A percentile compares a stretch with the other conserved stretches of the same genome.
Conservation (phyloP, 2,113 vertebrate genomes). For the Ageneiosus marmoratus region DNA sequence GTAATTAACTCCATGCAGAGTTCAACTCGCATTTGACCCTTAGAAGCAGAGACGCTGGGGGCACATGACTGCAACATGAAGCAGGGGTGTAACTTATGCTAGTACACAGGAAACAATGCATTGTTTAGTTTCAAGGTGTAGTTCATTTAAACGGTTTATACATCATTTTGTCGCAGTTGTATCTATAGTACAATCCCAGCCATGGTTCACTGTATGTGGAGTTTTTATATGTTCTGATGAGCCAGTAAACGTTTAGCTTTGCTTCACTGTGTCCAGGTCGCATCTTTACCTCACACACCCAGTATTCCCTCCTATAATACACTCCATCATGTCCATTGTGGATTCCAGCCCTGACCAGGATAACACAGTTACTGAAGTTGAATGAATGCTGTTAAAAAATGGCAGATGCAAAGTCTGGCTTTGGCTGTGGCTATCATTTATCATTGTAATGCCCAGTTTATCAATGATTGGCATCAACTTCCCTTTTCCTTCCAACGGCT, state of each 20-base stretch:
- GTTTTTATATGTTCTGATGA: not conserved
- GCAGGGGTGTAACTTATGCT: not conserved
- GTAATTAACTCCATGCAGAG: constrained; percentile 32
- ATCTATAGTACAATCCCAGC: not conserved
- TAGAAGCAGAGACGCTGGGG: not conserved
- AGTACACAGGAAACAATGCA: not conserved
- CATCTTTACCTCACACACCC: too few relatives aligned
- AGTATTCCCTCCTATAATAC: too few relatives aligned
- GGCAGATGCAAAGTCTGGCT: not conserved
- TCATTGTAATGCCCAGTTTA: not conserved
- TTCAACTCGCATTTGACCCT: constrained; percentile 20
- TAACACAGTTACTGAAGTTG: not conserved
- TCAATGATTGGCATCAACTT: not conserved
- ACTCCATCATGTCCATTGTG: too few relatives aligned
- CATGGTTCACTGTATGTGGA: not conserved
- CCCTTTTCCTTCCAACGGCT: not conserved
- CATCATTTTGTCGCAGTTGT: not conserved
- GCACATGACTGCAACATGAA: not conserved
- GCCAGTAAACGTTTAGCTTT: not conserved
- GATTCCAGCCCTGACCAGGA: not conserved
- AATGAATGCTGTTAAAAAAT: not conserved
- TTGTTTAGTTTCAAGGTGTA: not conserved
- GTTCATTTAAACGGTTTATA: constrained; percentile 7
- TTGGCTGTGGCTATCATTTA: not conserved
- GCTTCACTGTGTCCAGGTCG: too few relatives aligned